phyloP scores from a whole-genome alignment of 2,888 invertebrate genomes.

The Urechis unicinctus region DNA sequence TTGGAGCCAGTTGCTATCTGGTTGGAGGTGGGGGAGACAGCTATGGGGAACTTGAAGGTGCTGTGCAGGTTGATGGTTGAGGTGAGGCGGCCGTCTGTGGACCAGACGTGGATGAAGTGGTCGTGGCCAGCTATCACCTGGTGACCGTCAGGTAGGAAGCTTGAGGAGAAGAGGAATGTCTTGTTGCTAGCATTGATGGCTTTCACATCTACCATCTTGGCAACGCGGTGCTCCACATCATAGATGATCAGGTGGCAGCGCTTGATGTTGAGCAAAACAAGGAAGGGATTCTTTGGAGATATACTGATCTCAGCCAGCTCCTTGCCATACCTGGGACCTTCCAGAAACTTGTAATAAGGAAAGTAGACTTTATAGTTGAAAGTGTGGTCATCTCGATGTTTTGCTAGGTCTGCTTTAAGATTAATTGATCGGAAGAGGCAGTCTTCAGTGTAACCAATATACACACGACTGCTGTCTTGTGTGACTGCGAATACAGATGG shows the following conservation, averaged over 20 bases:
- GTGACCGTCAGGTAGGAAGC: conserved; percentile 16
- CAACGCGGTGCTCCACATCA: conserved; percentile 9
- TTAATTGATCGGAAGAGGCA: conserved; percentile 24
- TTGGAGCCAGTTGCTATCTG: conserved; percentile 20
- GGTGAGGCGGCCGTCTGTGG: conserved; percentile 5
- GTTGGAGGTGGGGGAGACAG: conserved; percentile 14
- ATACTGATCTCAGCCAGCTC: conserved; percentile 21
- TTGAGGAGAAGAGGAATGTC: conserved; percentile 13
- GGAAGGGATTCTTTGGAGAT: conserved; percentile 7
- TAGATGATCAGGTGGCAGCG: conserved; percentile 17
- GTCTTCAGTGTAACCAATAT: conserved; percentile 25
- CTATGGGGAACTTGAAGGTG: conserved; percentile 16
- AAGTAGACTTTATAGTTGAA: conserved; percentile 18
- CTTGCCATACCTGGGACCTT: conserved; percentile 11
- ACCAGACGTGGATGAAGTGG: conserved; percentile 20
- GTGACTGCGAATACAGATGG: conserved; percentile 24
- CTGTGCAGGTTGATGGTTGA: conserved; percentile 19
- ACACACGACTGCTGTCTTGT: conserved; percentile 22
- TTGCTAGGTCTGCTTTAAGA: conserved; percentile 12
- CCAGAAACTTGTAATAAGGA: conserved; percentile 9
- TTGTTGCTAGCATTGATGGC: conserved; percentile 13
- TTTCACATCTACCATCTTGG: conserved; percentile 17
- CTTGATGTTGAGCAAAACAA: conserved; percentile 19
- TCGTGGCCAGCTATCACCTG: conserved; percentile 15
- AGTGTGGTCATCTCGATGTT: not conserved